phyloP scores from a whole-genome alignment of 2,888 invertebrate species.

The Diarsia dahlii region DNA sequence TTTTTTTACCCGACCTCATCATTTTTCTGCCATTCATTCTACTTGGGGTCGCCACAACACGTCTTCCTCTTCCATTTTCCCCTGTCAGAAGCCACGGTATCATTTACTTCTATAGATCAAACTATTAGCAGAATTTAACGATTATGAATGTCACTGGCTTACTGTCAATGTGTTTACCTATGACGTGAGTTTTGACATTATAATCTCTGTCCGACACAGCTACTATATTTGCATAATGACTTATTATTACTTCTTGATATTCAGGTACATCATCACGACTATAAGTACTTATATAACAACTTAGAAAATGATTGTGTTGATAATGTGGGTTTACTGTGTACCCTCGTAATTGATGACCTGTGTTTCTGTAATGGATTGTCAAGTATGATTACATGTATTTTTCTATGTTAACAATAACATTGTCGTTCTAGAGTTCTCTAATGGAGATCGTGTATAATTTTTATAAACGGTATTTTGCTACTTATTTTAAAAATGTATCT shows the following conservation, averaged over 20 bases:
- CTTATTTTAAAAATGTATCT: conserved; percentile 5
- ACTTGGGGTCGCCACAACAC: too few species aligned
- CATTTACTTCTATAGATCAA: too few species aligned
- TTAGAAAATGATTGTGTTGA: conserved; percentile 67
- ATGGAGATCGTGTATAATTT: conserved; percentile 3
- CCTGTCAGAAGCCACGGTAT: too few species aligned
- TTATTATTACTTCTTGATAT: conserved; percentile 50
- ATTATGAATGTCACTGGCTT: conserved; percentile 3
- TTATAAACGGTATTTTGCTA: conserved; percentile 14
- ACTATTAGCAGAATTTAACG: background rate
- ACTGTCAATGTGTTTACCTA: conserved; percentile 13
- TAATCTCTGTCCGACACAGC: conserved; percentile 24
- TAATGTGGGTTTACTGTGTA: conserved; percentile 53
- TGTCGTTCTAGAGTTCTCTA: conserved; percentile 26
- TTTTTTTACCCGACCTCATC: background rate
- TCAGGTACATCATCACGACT: conserved; percentile 24
- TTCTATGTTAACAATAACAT: conserved; percentile 46
- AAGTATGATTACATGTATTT: conserved; percentile 56
- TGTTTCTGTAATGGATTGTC: conserved; percentile 48
- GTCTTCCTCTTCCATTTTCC: too few species aligned
- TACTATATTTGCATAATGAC: conserved; percentile 45
- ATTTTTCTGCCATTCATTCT: too few species aligned
- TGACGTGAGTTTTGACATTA: conserved; percentile 44
- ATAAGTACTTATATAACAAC: conserved; percentile 44
- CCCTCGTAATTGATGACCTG: conserved; percentile 58